Evolutionary conservation across 2,797 vertebrate species (phyloP).

Genomic region (Sitta carolinensis): DNA sequence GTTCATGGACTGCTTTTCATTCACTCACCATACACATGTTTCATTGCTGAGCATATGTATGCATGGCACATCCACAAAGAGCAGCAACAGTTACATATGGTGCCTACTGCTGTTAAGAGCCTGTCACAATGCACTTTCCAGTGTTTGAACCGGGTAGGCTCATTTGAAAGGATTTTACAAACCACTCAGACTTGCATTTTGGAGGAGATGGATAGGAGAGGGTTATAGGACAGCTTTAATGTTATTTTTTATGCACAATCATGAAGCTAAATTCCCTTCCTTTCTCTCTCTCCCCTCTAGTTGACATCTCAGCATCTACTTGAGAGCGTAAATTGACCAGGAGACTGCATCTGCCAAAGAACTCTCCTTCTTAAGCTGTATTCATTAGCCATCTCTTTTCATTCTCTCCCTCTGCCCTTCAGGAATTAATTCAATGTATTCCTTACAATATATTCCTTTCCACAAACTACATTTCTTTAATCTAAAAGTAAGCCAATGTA

Average conservation of each 20-base stretch:
- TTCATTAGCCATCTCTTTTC: not conserved
- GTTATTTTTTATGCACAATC: constrained; percentile 11
- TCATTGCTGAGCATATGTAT: constrained; percentile 2
- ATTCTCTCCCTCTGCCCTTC: not conserved
- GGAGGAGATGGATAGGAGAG: not conserved
- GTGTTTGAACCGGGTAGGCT: not conserved
- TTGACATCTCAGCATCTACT: not conserved
- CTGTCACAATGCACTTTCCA: not conserved
- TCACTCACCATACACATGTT: not conserved
- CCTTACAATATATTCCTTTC: not conserved
- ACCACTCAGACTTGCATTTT: not conserved
- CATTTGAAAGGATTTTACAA: constrained; percentile 33
- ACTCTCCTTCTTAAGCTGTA: not conserved
- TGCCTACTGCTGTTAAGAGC: not conserved
- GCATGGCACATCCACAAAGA: not conserved
- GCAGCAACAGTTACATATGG: not conserved
- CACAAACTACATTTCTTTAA: not conserved
- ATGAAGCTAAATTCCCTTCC: not conserved
- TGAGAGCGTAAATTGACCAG: constrained; percentile 23
- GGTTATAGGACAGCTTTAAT: not conserved
- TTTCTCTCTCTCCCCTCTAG: not conserved
- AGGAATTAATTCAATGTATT: not conserved
- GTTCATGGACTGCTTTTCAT: constrained; percentile 23
- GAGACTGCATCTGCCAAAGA: not conserved
- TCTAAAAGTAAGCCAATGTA: not conserved